Conservation (phyloP, 2,888 invertebrate genomes). For the Iselma pallidipennis region DNA sequence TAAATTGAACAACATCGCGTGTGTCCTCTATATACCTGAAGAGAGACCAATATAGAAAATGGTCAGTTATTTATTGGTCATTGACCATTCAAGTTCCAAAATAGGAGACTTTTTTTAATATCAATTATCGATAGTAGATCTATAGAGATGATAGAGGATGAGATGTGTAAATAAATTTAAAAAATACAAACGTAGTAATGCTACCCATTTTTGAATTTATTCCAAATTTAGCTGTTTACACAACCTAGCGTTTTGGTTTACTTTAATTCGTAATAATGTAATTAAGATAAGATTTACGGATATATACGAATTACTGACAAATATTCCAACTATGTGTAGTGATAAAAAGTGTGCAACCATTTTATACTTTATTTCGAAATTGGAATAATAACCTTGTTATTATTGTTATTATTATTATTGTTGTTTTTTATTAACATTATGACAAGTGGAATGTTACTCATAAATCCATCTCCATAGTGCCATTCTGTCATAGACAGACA, state of each 20-base stretch:
- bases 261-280: not conserved
- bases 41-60: not conserved
- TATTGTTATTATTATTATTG: too few species aligned
- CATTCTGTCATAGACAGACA: not conserved
- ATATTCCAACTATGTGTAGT: not conserved
- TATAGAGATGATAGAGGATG: too few species aligned
- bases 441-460: not conserved
- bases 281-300: not conserved
- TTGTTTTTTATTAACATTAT: not conserved
- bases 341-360: not conserved
- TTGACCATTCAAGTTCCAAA: not conserved
- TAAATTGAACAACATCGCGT: constrained; percentile 9
- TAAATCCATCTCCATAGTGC: not conserved
- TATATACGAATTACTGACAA: too few species aligned
- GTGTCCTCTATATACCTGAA: not conserved
- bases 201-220: too few species aligned
- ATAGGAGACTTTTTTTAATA: too few species aligned
- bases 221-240: too few species aligned
- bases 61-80: not conserved
- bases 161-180: too few species aligned
- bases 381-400: not conserved
- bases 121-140: too few species aligned
- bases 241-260: too few species aligned
- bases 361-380: not conserved
- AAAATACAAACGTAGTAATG: too few species aligned